Conservation (phyloP, 2,888 invertebrate species). For the Morinoia aosen region DNA sequence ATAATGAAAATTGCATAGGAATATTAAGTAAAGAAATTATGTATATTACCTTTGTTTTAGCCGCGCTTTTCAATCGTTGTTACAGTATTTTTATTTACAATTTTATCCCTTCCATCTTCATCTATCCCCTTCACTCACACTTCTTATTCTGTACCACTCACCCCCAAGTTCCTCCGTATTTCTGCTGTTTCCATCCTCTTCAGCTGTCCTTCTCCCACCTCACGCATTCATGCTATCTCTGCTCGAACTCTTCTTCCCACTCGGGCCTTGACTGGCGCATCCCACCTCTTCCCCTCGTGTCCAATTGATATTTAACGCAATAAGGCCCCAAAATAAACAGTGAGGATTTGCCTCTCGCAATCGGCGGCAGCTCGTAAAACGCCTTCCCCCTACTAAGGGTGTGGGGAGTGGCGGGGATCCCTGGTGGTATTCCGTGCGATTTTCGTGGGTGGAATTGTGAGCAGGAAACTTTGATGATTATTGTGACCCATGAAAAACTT, state of each 20-base stretch:
- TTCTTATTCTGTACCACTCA: neutral
- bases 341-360: slow-evolving; percentile 13
- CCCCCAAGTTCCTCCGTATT: neutral
- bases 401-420: neutral
- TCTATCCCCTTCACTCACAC: neutral
- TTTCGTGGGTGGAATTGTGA: neutral
- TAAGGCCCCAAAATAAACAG: slow-evolving; percentile 32
- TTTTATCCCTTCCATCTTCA: too few species aligned
- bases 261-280: neutral
- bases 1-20: too few species aligned
- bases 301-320: slow-evolving; percentile 37
- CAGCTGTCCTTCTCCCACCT: neutral
- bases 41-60: too few species aligned
- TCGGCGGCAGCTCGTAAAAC: slow-evolving; percentile 18
- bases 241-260: neutral
- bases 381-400: neutral
- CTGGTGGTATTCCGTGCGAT: neutral
- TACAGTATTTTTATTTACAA: too few species aligned
- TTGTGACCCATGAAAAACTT: neutral
- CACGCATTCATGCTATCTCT: neutral
- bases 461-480: neutral
- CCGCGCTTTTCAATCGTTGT: too few species aligned
- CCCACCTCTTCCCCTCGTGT: slow-evolving; percentile 1
- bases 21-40: too few species aligned
- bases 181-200: too few species aligned